Evolutionary conservation across 2,113 vertebrate species (phyloP).

Genomic region (Laticauda laticaudata): DNA sequence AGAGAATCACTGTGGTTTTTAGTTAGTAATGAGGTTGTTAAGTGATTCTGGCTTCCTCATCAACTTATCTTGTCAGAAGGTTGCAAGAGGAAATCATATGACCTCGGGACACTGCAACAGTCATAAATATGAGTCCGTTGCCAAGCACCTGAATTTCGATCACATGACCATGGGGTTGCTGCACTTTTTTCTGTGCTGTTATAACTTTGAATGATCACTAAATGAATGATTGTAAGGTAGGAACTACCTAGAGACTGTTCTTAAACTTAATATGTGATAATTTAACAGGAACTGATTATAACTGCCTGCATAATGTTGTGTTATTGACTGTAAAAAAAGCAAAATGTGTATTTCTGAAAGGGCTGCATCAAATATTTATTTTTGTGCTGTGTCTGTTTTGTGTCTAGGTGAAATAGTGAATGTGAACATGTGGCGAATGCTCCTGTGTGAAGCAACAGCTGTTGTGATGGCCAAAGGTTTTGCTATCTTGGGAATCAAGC

Average conservation of each 20-base stretch:
- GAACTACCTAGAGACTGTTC: neutral
- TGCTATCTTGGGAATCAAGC: constrained; percentile 89
- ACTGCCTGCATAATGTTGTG: neutral
- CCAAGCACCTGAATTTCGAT: neutral
- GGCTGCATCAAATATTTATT: neutral
- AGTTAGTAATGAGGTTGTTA: neutral
- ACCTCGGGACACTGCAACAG: neutral
- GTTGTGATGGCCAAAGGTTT: constrained; percentile 92
- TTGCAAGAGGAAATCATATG: neutral
- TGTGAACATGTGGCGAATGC: constrained; percentile 94
- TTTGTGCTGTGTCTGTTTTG: neutral
- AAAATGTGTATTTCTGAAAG: neutral
- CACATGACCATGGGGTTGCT: neutral
- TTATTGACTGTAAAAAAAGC: neutral
- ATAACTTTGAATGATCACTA: neutral
- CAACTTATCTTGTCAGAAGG: neutral
- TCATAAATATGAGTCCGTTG: neutral
- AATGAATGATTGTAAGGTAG: neutral
- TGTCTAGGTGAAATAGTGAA: constrained; percentile 86
- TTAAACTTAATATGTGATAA: neutral
- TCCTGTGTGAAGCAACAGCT: constrained; percentile 91
- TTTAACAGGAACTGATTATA: neutral
- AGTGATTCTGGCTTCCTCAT: neutral
- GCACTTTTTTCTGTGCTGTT: neutral
- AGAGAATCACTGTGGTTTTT: neutral